These are phyloP conservation scores for Porites lutea DNA, from an alignment of 64 coral and sea anemone genomes.

Conservation along the genomic window DNA sequence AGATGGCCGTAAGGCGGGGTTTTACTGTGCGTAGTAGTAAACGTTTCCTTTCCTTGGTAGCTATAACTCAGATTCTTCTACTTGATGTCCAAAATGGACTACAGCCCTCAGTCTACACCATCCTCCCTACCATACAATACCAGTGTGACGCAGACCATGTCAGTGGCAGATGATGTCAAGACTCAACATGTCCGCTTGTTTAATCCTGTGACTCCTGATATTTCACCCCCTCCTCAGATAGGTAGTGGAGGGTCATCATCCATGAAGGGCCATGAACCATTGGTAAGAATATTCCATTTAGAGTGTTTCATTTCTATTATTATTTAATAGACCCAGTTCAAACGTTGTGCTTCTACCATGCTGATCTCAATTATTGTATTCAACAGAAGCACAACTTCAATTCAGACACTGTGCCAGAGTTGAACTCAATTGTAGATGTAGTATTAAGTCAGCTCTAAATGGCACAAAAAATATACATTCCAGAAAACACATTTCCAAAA, in stretches of 20 bases:
- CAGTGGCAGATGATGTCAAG: conserved; percentile 75
- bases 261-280: neutral
- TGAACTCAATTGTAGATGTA: too few species aligned
- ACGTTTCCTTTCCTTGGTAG: neutral
- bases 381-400: too few species aligned
- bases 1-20: too few species aligned
- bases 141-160: conserved; percentile 20
- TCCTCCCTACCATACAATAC: conserved; percentile 13
- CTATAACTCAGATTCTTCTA: too few species aligned
- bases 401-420: too few species aligned
- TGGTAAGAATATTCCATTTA: conserved; percentile 3
- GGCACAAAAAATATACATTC: too few species aligned
- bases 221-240: conserved; percentile 74
- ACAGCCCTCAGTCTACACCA: conserved; percentile 26
- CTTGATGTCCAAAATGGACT: conserved; percentile 20
- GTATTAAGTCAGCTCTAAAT: too few species aligned
- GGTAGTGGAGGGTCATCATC: neutral
- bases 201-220: conserved; percentile 89
- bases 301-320: neutral
- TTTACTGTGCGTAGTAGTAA: too few species aligned
- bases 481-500: too few species aligned
- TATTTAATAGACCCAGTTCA: too few species aligned
- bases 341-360: too few species aligned
- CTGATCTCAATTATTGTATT: too few species aligned
- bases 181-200: conserved; percentile 53